Evolutionary conservation across 2,797 vertebrate genomes (phyloP).

Genomic region (Poecilia wingei): DNA sequence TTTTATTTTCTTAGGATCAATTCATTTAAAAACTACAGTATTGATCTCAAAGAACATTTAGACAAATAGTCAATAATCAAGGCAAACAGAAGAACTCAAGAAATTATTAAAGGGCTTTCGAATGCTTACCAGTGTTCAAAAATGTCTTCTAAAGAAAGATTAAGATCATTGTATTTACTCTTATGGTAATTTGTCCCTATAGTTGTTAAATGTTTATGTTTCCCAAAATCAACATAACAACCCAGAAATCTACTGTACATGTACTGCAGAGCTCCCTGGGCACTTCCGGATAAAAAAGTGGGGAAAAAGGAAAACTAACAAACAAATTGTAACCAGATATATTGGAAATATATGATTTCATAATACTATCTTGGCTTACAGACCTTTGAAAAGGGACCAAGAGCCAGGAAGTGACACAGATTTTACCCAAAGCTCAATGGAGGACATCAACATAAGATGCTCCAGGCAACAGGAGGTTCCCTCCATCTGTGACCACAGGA

Average conservation of each 20-base stretch:
- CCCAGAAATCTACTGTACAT: background rate
- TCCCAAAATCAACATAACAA: background rate
- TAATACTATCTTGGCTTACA: conserved; percentile 39
- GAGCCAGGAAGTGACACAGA: conserved; percentile 85
- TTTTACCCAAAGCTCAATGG: conserved; percentile 85
- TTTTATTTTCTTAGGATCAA: background rate
- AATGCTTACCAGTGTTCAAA: background rate
- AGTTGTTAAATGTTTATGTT: background rate
- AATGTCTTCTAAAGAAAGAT: background rate
- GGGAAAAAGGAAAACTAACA: background rate
- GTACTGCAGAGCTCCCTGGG: background rate
- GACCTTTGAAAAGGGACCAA: conserved; percentile 79
- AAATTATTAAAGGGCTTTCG: background rate
- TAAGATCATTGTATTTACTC: background rate
- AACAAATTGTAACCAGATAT: background rate
- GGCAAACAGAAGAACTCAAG: background rate
- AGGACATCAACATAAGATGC: conserved; percentile 76
- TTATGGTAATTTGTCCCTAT: background rate
- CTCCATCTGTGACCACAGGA: conserved; percentile 81
- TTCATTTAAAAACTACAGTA: too few species aligned
- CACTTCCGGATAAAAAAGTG: background rate
- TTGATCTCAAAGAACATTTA: too few species aligned
- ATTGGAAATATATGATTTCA: background rate
- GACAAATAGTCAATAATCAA: background rate
- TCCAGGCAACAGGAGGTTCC: conserved; percentile 65